Percentiles rank a stretch among this genome's conserved stretches.
phyloP scores from a whole-genome alignment of 2,888 invertebrate genomes.

The Caenorhabditis imperialis region DNA sequence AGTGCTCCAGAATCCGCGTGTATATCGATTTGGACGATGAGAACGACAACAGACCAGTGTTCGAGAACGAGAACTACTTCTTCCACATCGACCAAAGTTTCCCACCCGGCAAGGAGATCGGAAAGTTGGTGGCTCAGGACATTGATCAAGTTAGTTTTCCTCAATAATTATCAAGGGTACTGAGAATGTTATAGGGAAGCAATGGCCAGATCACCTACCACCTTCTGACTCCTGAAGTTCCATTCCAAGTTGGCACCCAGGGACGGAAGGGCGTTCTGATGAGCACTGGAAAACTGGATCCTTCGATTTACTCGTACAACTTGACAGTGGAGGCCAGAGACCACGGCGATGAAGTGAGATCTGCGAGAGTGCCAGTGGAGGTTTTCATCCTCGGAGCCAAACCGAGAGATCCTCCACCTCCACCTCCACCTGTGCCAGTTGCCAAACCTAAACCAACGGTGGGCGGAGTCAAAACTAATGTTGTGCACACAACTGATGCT shows the following conservation, averaged over 20 bases:
- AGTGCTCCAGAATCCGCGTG: constrained; percentile 55
- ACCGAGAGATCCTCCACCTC: constrained; percentile 1
- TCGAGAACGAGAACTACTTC: constrained; percentile 68
- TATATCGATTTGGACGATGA: constrained; percentile 70
- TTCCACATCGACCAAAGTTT: constrained; percentile 64
- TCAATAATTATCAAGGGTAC: not conserved
- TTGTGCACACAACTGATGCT: not conserved
- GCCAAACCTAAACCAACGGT: no score
- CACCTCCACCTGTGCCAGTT: no score
- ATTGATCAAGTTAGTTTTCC: constrained; percentile 68
- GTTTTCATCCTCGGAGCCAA: constrained; percentile 41
- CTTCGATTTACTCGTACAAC: constrained; percentile 33
- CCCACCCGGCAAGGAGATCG: constrained; percentile 61
- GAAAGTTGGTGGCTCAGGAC: constrained; percentile 68
- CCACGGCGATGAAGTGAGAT: constrained; percentile 54
- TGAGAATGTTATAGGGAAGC: constrained; percentile 53
- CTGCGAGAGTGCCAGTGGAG: constrained; percentile 48
- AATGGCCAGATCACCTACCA: constrained; percentile 71
- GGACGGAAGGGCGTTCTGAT: constrained; percentile 47
- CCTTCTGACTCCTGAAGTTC: constrained; percentile 52
- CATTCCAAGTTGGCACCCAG: constrained; percentile 56
- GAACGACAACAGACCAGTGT: constrained; percentile 75
- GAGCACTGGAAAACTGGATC: constrained; percentile 41
- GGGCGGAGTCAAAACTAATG: constrained; percentile 7
- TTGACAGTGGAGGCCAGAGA: constrained; percentile 62